phyloP scores from a whole-genome alignment of 2,797 vertebrate genomes.

The Acrossocheilus fasciatus region DNA sequence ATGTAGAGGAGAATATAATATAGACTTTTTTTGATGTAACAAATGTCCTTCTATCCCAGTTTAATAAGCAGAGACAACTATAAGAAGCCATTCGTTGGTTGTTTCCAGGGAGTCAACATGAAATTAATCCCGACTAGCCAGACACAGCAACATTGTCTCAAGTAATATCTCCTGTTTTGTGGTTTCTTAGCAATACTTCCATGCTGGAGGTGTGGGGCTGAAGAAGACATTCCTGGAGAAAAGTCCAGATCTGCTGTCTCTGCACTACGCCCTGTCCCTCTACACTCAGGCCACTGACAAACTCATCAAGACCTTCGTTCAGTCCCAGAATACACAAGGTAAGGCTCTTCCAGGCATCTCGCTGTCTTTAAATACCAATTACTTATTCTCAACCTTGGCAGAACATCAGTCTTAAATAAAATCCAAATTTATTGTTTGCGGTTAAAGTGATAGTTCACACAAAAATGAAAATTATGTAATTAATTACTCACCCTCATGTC shows the following conservation, averaged over 20 bases:
- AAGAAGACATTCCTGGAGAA: constrained; percentile 99
- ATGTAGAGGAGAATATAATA: neutral
- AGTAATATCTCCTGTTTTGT: neutral
- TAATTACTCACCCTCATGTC: neutral
- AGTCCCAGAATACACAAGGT: constrained; percentile 95
- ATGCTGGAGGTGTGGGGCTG: constrained; percentile 94
- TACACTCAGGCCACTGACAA: constrained; percentile 99
- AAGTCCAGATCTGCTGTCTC: constrained; percentile 93
- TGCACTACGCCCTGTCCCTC: constrained; percentile 95
- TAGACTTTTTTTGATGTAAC: neutral
- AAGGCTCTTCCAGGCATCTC: constrained; percentile 60
- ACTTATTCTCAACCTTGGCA: neutral
- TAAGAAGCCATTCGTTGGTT: neutral
- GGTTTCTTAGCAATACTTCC: constrained; percentile 93
- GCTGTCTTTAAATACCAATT: neutral
- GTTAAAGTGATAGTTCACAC: neutral
- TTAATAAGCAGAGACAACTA: neutral
- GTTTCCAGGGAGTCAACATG: neutral
- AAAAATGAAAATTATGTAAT: neutral
- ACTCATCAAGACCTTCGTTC: constrained; percentile 97
- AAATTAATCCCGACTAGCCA: neutral
- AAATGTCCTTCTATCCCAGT: neutral
- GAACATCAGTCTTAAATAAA: neutral
- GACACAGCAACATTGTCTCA: neutral
- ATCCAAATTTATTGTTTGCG: neutral